Base-by-base conservation (phyloP, 1,140 invertebrate genomes). In the Camponotus vicinus region DNA sequence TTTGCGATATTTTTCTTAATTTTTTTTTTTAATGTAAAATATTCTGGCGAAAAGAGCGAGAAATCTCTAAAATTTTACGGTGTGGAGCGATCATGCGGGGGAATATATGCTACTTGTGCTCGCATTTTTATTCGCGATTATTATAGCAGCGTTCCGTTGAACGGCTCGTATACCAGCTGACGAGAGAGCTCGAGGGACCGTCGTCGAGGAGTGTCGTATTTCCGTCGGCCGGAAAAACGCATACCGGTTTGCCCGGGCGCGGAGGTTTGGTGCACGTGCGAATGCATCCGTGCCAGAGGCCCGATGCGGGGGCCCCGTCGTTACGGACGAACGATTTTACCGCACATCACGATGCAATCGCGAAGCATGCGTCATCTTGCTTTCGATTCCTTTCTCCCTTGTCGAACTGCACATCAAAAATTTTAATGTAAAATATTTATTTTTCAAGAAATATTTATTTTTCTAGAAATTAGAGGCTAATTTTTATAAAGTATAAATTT, bases 181-280 rank as follows among this genome's bases (percentile, higher is more conserved):
- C 76, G 57, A 86, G 79, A 27, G 42, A 40, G 42, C 34, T 82
- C 59, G 71, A 34, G 42, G 59, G 71, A 45, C 34, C 67, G 34
- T 83, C 40, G 45, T 80, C 45, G 59, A 73, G 21, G 76, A 52
- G 75, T 67, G 61, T 90, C 88, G 66, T 88, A 76, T 90, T 89
- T 89, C 82, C 73, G 82, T 66, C 32, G 40, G 57, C 34, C 63
- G 76, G 80, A 90, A 90, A 89, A 86, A 34, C 27, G 45, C 69
- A 86, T 90, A 86, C 88, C 80, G 63, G 80, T 85, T 85, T 76
- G 18, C 77, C 15, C 52, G 55, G 27, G 27, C 15, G 32, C n/a
- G 37, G n/a, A 69, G 70, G 64, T 63, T 63, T 64, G 71, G 34
- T 9, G 76, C 66, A 69, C 83, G 61, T 88, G 73, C 66, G 79